These are phyloP conservation scores for Grapholita molesta DNA, from an alignment of 1,140 invertebrate genomes.

Conservation along the genomic window DNA sequence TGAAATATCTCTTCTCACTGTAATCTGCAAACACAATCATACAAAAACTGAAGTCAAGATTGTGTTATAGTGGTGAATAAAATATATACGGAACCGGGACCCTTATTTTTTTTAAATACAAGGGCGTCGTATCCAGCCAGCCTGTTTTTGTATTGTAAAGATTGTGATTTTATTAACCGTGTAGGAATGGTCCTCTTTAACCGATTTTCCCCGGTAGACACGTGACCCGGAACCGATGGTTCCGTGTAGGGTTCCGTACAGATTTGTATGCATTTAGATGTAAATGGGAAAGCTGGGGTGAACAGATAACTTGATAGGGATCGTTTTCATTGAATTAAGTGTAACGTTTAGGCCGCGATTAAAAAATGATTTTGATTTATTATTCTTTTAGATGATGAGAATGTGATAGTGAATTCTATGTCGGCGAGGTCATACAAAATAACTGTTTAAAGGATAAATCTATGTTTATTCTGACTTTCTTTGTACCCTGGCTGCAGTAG, in stretches of 20 bases:
- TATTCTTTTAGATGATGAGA: constrained; percentile 15
- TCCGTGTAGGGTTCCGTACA: constrained; percentile 44
- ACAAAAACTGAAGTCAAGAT: too few species aligned
- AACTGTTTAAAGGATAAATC: too few species aligned
- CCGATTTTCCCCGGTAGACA: constrained; percentile 65
- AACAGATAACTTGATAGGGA: constrained; percentile 66
- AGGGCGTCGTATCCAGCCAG: constrained; percentile 44
- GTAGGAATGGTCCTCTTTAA: constrained; percentile 65
- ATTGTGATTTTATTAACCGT: constrained; percentile 75
- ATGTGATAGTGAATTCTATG: background rate
- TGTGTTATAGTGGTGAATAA: too few species aligned
- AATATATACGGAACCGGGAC: background rate
- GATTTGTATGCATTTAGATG: constrained; percentile 75
- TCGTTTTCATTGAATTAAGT: constrained; percentile 67
- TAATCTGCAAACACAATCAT: too few species aligned
- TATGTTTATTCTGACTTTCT: too few species aligned
- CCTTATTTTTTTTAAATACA: constrained; percentile 46
- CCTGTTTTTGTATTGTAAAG: constrained; percentile 66
- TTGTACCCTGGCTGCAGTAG: too few species aligned
- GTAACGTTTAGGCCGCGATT: constrained; percentile 48
- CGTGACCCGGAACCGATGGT: constrained; percentile 75
- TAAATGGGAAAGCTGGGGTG: constrained; percentile 60
- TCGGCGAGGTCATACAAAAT: background rate
- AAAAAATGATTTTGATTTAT: constrained; percentile 25
- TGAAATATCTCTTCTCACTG: too few species aligned